These are phyloP conservation scores for Dipus sagitta DNA, from an alignment of 2,797 vertebrate genomes.

Conservation along the genomic window DNA sequence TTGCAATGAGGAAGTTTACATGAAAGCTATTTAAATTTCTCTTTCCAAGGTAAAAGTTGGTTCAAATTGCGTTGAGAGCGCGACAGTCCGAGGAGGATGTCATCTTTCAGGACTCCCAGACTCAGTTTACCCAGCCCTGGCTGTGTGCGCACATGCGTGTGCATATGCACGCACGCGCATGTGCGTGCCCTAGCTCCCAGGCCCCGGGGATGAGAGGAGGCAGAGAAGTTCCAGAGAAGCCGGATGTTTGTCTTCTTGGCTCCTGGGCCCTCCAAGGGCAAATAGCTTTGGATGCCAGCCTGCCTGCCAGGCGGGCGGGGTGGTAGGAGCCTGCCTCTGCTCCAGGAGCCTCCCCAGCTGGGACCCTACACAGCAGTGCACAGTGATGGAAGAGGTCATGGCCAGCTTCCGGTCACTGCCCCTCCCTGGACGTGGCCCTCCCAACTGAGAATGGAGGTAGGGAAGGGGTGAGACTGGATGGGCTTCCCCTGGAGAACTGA, in stretches of 20 bases:
- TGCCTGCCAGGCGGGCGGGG: neutral
- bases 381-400: neutral
- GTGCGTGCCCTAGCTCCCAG: neutral
- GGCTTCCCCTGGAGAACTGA: neutral
- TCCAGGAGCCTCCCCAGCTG: neutral
- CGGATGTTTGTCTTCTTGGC: slow-evolving; percentile 79
- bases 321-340: neutral
- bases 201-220: slow-evolving; percentile 31
- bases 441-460: slow-evolving; percentile 27
- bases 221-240: slow-evolving; percentile 69
- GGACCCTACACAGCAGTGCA: neutral
- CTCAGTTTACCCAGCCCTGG: neutral
- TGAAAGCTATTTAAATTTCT: slow-evolving; percentile 28
- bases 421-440: neutral
- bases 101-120: neutral
- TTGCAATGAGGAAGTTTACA: slow-evolving; percentile 32
- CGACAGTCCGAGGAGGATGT: neutral
- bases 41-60: slow-evolving; percentile 48
- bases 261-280: slow-evolving; percentile 80
- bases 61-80: neutral
- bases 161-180: fast-evolving
- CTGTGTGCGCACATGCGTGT: neutral
- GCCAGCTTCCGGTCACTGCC: neutral
- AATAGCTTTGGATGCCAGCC: slow-evolving; percentile 76
- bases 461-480: neutral